Evolutionary conservation across 2,888 invertebrate species (phyloP).

Genomic region (Microctonus brassicae): DNA sequence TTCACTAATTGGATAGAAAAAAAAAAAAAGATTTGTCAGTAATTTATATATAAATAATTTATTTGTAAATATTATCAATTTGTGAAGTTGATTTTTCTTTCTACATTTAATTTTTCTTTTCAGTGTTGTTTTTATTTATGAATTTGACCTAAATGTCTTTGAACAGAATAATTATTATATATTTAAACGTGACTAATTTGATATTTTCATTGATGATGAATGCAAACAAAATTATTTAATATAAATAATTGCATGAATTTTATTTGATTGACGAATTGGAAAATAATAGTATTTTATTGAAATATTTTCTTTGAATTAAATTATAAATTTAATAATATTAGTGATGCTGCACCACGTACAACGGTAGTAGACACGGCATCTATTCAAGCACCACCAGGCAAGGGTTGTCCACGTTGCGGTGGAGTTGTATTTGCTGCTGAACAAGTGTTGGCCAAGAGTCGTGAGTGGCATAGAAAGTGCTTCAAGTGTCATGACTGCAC

Average conservation of each 20-base stretch:
- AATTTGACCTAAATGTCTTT: neutral
- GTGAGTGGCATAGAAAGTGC: slow-evolving; percentile 93
- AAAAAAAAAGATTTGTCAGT: neutral
- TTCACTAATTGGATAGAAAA: neutral
- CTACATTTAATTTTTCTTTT: neutral
- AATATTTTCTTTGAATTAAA: no score
- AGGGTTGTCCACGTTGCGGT: slow-evolving; percentile 91
- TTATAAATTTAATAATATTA: slow-evolving; percentile 63
- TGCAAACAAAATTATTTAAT: neutral
- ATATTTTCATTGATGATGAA: neutral
- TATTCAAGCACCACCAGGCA: slow-evolving; percentile 86
- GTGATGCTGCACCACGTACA: slow-evolving; percentile 83
- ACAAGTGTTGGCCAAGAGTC: slow-evolving; percentile 90
- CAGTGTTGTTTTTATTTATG: neutral
- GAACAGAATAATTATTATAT: no score
- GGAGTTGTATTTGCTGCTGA: slow-evolving; percentile 95
- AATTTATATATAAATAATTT: neutral
- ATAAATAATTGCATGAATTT: slow-evolving; percentile 6
- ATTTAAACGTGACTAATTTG: neutral
- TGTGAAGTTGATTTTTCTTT: no score
- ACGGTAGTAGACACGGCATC: slow-evolving; percentile 84
- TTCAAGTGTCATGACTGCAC: slow-evolving; percentile 94
- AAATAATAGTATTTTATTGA: no score
- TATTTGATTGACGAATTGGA: neutral
- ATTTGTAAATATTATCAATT: no score